These are phyloP conservation scores for Odobenus rosmarus DNA, from an alignment of 2,113 vertebrate genomes.

Conservation along the genomic window DNA sequence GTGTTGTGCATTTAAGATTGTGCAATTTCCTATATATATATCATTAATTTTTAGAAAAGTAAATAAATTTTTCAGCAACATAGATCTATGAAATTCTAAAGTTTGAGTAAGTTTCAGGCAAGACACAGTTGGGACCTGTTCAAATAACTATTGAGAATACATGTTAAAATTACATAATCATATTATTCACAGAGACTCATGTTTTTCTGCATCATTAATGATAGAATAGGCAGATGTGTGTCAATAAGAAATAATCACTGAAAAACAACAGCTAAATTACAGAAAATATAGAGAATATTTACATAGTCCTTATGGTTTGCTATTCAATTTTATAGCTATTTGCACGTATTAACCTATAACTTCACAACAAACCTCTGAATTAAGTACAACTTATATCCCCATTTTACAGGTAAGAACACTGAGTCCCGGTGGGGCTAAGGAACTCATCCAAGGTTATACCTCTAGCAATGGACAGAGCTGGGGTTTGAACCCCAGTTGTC, in stretches of 20 bases:
- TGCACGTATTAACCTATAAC: background rate
- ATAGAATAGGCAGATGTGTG: background rate
- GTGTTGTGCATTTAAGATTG: background rate
- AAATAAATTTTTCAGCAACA: background rate
- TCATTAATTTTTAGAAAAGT: slow-evolving; percentile 23
- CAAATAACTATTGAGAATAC: background rate
- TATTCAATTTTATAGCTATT: background rate
- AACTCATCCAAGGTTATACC: background rate
- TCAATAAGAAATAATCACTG: slow-evolving; percentile 11
- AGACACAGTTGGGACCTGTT: background rate
- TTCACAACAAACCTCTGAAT: background rate
- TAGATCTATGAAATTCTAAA: background rate
- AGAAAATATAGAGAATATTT: background rate
- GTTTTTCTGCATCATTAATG: background rate
- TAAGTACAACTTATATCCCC: background rate
- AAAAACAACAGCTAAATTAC: background rate
- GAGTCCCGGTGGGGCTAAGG: background rate
- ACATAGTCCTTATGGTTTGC: background rate
- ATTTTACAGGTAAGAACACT: background rate
- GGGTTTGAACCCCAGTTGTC: background rate
- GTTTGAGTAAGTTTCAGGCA: background rate
- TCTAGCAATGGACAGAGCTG: background rate
- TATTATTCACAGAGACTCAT: background rate
- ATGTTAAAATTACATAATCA: background rate
- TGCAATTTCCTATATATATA: background rate